phyloP scores from a whole-genome alignment of 2,797 vertebrate genomes.

The Hypotaenidia philippensis region DNA sequence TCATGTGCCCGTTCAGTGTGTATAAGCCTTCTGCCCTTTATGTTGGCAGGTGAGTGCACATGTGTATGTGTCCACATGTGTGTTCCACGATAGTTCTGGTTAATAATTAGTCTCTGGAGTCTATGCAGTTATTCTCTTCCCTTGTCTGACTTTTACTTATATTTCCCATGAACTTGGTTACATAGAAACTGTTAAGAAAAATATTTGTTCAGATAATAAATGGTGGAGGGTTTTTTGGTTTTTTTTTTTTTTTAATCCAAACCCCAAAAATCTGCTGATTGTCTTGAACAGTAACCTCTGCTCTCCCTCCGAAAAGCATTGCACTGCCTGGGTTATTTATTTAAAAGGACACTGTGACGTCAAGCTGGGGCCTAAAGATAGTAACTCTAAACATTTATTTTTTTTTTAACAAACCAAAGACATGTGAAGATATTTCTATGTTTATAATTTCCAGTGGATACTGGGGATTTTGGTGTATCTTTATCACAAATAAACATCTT shows the following conservation, averaged over 20 bases:
- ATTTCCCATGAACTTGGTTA: not conserved
- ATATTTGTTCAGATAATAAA: slow-evolving; percentile 54
- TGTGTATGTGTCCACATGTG: not conserved
- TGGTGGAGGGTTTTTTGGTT: too few relatives aligned
- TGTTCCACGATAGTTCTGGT: not conserved
- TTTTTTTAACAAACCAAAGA: not conserved
- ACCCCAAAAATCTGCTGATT: not conserved
- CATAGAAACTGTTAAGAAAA: slow-evolving; percentile 28
- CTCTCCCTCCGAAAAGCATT: not conserved
- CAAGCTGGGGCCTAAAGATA: slow-evolving; percentile 3
- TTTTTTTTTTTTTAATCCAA: not conserved
- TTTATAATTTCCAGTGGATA: not conserved
- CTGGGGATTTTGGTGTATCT: slow-evolving; percentile 34
- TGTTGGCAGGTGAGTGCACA: not conserved
- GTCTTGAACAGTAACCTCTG: not conserved
- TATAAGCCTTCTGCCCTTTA: not conserved
- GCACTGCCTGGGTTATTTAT: not conserved
- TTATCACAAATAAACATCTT: slow-evolving; percentile 43
- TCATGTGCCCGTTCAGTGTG: not conserved
- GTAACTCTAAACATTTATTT: not conserved
- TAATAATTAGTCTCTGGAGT: not conserved
- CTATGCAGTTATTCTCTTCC: not conserved
- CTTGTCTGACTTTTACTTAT: not conserved
- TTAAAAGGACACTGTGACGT: not conserved
- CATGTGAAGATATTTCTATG: not conserved